A percentile compares a stretch with the other conserved stretches of the same genome.
Evolutionary conservation across 2,113 vertebrate genomes (phyloP).

Genomic region (Eonycteris spelaea): DNA sequence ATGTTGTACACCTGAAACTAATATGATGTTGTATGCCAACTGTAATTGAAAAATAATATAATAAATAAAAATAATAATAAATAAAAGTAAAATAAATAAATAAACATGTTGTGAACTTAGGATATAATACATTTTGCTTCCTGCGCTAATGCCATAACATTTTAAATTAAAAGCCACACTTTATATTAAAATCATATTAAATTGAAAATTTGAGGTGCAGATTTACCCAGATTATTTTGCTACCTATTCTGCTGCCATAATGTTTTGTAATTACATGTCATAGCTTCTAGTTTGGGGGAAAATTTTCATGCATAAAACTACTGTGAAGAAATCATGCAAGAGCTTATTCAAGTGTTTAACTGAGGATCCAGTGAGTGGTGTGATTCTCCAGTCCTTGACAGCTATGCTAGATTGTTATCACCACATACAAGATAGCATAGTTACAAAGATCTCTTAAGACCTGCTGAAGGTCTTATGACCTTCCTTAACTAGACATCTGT

Average conservation of each 20-base stretch:
- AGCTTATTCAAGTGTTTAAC: not conserved
- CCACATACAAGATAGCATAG: not conserved
- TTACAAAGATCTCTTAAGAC: conserved; percentile 18
- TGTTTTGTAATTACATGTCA: not conserved
- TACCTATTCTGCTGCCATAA: not conserved
- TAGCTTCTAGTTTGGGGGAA: not conserved
- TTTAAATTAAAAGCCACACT: conserved; percentile 30
- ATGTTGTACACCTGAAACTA: no score
- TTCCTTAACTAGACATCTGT: not conserved
- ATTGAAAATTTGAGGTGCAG: not conserved
- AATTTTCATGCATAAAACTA: not conserved
- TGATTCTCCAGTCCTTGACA: not conserved
- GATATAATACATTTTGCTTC: not conserved
- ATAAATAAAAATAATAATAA: no score
- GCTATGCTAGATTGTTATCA: not conserved
- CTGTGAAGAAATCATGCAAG: not conserved
- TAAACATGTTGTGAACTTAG: not conserved
- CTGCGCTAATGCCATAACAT: not conserved
- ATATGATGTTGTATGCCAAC: no score
- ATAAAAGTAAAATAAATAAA: no score
- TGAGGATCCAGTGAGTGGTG: not conserved
- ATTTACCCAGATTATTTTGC: not conserved
- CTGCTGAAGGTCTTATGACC: not conserved
- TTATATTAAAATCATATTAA: not conserved
- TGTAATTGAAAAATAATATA: no score